Evolutionary conservation across 2,888 invertebrate genomes (phyloP), one percentile per base, ranked within the genome.

Genomic region (Mycalesis mineus): DNA sequence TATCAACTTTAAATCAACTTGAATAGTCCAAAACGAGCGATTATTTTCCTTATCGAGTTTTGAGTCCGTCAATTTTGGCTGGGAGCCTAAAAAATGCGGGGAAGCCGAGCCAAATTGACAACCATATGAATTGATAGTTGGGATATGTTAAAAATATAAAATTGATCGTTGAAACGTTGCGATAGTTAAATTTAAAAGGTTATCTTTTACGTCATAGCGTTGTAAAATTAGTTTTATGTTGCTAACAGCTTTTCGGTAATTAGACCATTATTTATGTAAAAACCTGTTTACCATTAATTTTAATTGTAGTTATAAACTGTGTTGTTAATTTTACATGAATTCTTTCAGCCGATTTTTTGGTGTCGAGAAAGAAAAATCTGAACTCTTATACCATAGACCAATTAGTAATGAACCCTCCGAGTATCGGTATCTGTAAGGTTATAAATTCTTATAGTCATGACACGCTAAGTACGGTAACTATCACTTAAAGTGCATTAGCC

Each of bases 41-140:
- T 62, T 62, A 57, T 60, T 49, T 60, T 57, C 52, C 48, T 60
- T 62, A 62, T 60, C 52, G 60, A 52, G 49, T 60, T 60, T 57
- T 57, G 49, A 57, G 52, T 41, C 44, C 52, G 45, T 52, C 60
- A 57, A 49, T 55, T 55, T 50, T 62, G 62, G 62, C 62, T 55
- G 37, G 47, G 60, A 58, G 60, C 62, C 62, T 58, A 62, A 60
- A 62, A 52, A 60, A 60, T 58, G 41, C 52, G 48, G 57, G 49
- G 55, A 52, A 50, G 39, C 60, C 29, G 57, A 55, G 62, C 62
- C 62, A 62, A 62, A 62, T 60, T 60, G 60, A 60, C 55, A 57
- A 52, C 52, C 40, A 60, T 60, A 60, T 39, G 47, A 62, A 62
- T 60, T 57, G 57, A 62, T 57, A 55, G 36, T 52, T 57, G 49